These are phyloP conservation scores for Nanger granti DNA, from an alignment of 2,113 vertebrate genomes.

Conservation along the genomic window DNA sequence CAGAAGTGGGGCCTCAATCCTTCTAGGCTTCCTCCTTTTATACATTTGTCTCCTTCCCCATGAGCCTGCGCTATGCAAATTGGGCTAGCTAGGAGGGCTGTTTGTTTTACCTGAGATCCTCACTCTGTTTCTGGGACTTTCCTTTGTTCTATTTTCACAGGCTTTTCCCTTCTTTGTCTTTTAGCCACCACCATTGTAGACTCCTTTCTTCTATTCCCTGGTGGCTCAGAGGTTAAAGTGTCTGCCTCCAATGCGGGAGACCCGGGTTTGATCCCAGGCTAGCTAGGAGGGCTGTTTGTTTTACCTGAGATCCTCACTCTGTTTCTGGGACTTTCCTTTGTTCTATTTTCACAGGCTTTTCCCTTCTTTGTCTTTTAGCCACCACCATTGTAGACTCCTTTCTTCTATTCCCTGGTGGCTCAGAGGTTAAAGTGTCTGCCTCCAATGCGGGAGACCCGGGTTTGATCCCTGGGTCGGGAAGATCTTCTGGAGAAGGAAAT, in stretches of 20 bases:
- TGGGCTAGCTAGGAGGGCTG: background rate
- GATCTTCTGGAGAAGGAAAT: no score
- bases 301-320: background rate
- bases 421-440: no score
- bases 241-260: no score
- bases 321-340: background rate
- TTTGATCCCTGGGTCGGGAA: no score
- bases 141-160: background rate
- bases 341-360: background rate
- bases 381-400: background rate
- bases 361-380: background rate
- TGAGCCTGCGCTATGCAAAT: background rate
- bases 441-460: no score
- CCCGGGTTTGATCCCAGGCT: no score
- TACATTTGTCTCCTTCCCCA: background rate
- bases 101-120: background rate
- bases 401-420: no score
- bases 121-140: background rate
- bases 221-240: no score
- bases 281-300: background rate
- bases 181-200: no score
- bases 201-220: no score
- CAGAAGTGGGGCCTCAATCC: background rate
- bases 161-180: no score
- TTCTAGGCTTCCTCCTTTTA: background rate